Base-by-base conservation (phyloP, 2,888 invertebrate species). In the Emmelina monodactyla region DNA sequence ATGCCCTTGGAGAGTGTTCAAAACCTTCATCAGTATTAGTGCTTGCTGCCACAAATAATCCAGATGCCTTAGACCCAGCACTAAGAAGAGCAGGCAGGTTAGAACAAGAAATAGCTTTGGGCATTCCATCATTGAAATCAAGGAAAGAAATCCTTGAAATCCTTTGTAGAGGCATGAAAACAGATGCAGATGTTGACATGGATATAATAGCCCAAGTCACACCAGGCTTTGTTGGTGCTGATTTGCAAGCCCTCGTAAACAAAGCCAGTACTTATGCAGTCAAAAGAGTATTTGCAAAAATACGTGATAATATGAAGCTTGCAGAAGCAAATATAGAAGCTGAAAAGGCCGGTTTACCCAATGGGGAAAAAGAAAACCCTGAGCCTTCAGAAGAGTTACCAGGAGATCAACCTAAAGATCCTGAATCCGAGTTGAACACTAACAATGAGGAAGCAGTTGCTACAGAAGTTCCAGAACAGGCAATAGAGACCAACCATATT, bases 211-310 rank as follows among this genome's bases (percentile, higher is more conserved):
- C 96, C 14, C 86, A 88, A 50, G 81, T 89, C 33, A 96, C 96
- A 5, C 98, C 98, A 1, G 98, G 98, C 1, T 98, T 89, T 80
- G 97, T 97, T 22, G 98, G 97, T 10, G 96, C 94, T 3, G 97
- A 99, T 83, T 76, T 99, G 46, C 84, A 89, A 62, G 88, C 93
- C 1, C 78, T 97, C 35, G 87, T 91, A 1, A 85, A 92, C 42
- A 93, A 95, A 68, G 94, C 97, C 2, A 92, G 93, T 7, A 89
- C 93, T 61, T 85, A 87, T 47, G 95, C 96, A 30, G 89, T 95
- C 0, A 90, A 92, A 55, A 64, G 80, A 47, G 70, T 78, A 37
- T 80, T 81, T 53, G 50, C 58, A 38, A 67, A 76, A 43, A 65
- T 79, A 16, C 51, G 58, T 36, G 49, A 49, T 28, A 47, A 51